phyloP scores from a whole-genome alignment of 2,113 vertebrate genomes.

The Trinectes maculatus region DNA sequence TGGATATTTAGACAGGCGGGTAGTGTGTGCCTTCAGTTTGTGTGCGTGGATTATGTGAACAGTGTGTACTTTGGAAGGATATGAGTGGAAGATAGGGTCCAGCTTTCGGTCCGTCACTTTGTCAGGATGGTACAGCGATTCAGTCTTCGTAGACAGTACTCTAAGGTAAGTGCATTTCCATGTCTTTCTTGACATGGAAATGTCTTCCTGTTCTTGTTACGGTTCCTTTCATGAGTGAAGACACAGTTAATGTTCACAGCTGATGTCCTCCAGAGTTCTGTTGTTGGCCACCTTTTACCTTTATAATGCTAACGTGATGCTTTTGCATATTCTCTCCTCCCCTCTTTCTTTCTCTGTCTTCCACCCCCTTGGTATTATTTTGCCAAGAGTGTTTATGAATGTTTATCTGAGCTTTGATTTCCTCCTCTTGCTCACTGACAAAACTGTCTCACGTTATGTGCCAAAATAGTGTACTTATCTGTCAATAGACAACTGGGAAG shows the following conservation, averaged over 20 bases:
- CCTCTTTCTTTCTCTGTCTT: slow-evolving; percentile 11
- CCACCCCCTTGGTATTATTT: slow-evolving; percentile 18
- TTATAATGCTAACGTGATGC: background rate
- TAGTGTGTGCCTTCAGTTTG: slow-evolving; percentile 39
- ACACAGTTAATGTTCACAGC: too few species aligned
- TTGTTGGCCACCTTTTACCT: slow-evolving; percentile 1
- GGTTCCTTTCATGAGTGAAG: background rate
- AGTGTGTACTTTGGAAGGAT: slow-evolving; percentile 51
- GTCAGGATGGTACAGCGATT: slow-evolving; percentile 84
- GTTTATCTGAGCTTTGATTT: slow-evolving; percentile 3
- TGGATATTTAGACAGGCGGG: slow-evolving; percentile 60
- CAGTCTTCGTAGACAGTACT: slow-evolving; percentile 81
- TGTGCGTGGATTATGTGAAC: slow-evolving; percentile 38
- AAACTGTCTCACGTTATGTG: background rate
- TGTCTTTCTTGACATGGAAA: too few species aligned
- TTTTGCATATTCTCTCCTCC: slow-evolving; percentile 4
- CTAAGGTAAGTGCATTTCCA: slow-evolving; percentile 82
- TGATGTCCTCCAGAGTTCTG: background rate
- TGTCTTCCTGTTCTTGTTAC: slow-evolving; percentile 10
- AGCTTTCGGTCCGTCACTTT: slow-evolving; percentile 54
- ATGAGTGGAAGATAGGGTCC: slow-evolving; percentile 48
- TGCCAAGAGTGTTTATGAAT: background rate
- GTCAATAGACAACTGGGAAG: background rate
- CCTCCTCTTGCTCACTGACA: background rate
- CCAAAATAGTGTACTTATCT: background rate